phyloP scores from a whole-genome alignment of 2,888 invertebrate species.

The Plagodis dolabraria region DNA sequence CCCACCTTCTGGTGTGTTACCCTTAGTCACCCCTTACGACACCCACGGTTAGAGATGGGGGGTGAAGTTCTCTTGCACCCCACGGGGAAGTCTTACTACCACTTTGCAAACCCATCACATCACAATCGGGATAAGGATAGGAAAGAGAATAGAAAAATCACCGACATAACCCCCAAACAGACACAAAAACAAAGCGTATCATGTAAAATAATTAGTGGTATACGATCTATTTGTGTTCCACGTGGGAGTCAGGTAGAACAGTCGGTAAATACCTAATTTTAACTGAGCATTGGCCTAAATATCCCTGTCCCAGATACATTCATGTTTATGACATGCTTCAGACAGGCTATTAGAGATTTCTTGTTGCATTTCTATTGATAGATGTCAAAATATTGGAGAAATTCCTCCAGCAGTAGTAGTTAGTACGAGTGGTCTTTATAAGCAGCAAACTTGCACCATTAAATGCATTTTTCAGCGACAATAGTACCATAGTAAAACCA shows the following conservation, averaged over 20 bases:
- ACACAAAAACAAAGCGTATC: conserved; percentile 20
- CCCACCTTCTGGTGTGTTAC: too few species aligned
- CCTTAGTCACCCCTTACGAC: too few species aligned
- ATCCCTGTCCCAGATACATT: conserved; percentile 35
- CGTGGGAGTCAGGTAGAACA: conserved; percentile 26
- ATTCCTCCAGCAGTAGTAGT: not conserved
- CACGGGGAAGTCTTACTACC: too few species aligned
- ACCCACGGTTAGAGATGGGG: too few species aligned
- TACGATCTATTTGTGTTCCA: conserved; percentile 19
- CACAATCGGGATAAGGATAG: too few species aligned
- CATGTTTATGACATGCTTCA: conserved; percentile 27
- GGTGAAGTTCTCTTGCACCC: too few species aligned
- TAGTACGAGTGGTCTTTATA: not conserved
- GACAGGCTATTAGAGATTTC: conserved; percentile 13
- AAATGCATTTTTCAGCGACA: too few species aligned
- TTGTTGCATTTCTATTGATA: conserved; percentile 1
- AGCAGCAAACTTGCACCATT: too few species aligned
- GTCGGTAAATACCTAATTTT: conserved; percentile 31
- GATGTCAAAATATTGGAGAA: conserved; percentile 4
- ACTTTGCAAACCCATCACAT: too few species aligned
- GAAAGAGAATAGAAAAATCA: too few species aligned
- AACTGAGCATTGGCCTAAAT: conserved; percentile 34
- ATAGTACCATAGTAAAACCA: too few species aligned
- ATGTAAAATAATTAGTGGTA: conserved; percentile 19
- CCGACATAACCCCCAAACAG: not conserved